Evolutionary conservation across 2,888 invertebrate species (phyloP).

Genomic region (Idaea straminata): DNA sequence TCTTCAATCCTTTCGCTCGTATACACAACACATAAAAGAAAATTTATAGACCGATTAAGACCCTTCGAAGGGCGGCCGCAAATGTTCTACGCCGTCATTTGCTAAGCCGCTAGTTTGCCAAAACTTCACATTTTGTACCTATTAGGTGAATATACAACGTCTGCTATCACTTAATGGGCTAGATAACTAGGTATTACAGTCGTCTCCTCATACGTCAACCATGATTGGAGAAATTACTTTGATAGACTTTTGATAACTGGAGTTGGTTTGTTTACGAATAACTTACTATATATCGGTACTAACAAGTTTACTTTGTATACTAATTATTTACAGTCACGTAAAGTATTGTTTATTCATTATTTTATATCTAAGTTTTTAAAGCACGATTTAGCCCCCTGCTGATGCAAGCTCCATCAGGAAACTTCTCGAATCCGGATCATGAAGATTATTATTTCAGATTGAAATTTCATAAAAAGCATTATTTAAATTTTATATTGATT

Average conservation of each 20-base stretch:
- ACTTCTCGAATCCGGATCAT: too few relatives aligned
- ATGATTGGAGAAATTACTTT: slow-evolving; percentile 2
- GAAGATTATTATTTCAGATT: too few relatives aligned
- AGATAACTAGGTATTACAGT: slow-evolving; percentile 9
- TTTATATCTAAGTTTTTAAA: too few relatives aligned
- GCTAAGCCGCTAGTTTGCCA: slow-evolving; percentile 55
- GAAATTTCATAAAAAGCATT: too few relatives aligned
- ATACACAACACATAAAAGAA: slow-evolving; percentile 60
- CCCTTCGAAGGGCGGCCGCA: slow-evolving; percentile 60
- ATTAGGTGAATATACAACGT: slow-evolving; percentile 24
- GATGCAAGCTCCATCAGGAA: too few relatives aligned
- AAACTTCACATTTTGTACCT: slow-evolving; percentile 40
- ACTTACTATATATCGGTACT: not conserved
- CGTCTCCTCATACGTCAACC: not conserved
- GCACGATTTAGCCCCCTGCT: too few relatives aligned
- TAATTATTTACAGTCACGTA: too few relatives aligned
- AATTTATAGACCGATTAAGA: slow-evolving; percentile 68
- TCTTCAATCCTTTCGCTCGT: slow-evolving; percentile 39
- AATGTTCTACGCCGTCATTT: slow-evolving; percentile 61
- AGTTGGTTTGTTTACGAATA: not conserved
- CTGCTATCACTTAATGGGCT: slow-evolving; percentile 25
- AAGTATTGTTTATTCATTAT: too few relatives aligned
- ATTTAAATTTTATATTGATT: too few relatives aligned
- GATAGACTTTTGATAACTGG: slow-evolving; percentile 5
- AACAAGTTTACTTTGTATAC: too few relatives aligned